Evolutionary conservation across 2,113 vertebrate species (phyloP), one percentile per base, ranked within the genome.

Genomic region (Eptesicus fuscus): DNA sequence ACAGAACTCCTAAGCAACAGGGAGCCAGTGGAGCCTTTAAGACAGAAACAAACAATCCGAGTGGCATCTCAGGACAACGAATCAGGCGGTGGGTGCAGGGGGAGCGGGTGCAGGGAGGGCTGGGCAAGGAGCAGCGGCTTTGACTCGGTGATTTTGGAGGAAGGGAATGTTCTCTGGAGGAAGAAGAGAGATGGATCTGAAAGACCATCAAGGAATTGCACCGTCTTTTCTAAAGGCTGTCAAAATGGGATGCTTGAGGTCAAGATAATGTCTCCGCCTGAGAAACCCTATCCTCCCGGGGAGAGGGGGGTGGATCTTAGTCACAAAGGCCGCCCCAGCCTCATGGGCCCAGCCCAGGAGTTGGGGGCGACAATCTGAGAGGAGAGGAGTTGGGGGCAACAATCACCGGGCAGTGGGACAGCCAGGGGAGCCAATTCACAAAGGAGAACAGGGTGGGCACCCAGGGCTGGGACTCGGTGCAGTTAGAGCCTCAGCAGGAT

Each of bases 21-120:
- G 51, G 12, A 84, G 70, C 23, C 71, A 70, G 35, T 3, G 6
- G 56, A 12, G 14, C 37, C 65, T 76, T 32, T n/a, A 49, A 77
- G 51, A 42, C 10, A 59, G 51, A 90, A 76, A 47, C n/a, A 35
- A 88, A 67, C 5, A 23, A 47, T 4, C 11, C 1, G 0, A 78
- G 30, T 18, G 42, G 28, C 30, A 13, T 76, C 32, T 4, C 35
- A 28, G 67, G 77, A 73, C 42, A 25, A 17, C 0, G 9, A n/a
- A 16, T n/a, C 23, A 13, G 74, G 53, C 61, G 37, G 37, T 0
- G 30, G 32, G 4, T 1, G 2, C 14, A 3, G n/a, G 51, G 25
- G 1, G 10, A 37, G 37, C 1, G 30, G 32, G 4, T 1, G 1
- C 13, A 4, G n/a, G 51, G 22, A 1, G 10, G n/a, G 28, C 1